Conservation (phyloP, 2,888 invertebrate genomes). For the Microctonus brassicae region DNA sequence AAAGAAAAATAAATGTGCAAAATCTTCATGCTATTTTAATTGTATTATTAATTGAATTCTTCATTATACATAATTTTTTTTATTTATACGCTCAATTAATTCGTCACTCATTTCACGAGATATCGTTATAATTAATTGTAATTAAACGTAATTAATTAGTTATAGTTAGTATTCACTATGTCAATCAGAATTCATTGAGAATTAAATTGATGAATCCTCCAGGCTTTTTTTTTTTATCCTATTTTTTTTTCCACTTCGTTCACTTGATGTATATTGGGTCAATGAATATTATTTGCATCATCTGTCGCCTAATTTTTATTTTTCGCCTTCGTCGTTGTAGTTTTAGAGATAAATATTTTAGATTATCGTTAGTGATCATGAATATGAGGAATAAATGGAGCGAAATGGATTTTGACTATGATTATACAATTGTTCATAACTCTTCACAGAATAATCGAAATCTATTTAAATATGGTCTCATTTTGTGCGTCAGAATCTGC, state of each 20-base stretch:
- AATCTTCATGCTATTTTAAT: background rate
- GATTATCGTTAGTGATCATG: background rate
- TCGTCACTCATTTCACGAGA: background rate
- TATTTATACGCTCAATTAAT: background rate
- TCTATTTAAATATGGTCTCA: background rate
- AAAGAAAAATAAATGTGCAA: background rate
- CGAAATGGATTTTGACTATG: background rate
- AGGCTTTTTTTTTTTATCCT: background rate
- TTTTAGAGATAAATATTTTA: background rate
- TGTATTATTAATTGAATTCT: background rate
- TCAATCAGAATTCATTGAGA: slow-evolving; percentile 1
- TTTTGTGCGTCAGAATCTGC: background rate
- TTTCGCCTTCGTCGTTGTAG: slow-evolving; percentile 1
- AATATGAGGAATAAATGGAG: background rate
- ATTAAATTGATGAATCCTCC: background rate
- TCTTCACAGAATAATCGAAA: background rate
- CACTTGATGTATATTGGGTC: background rate
- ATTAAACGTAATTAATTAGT: background rate
- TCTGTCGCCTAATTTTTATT: background rate
- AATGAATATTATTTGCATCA: background rate
- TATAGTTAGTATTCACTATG: background rate
- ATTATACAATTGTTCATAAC: background rate
- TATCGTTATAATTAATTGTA: background rate
- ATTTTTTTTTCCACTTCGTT: background rate
- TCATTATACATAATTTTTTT: background rate